Base-by-base conservation (phyloP, 2,113 vertebrate genomes). In the Psettodes erumei region DNA sequence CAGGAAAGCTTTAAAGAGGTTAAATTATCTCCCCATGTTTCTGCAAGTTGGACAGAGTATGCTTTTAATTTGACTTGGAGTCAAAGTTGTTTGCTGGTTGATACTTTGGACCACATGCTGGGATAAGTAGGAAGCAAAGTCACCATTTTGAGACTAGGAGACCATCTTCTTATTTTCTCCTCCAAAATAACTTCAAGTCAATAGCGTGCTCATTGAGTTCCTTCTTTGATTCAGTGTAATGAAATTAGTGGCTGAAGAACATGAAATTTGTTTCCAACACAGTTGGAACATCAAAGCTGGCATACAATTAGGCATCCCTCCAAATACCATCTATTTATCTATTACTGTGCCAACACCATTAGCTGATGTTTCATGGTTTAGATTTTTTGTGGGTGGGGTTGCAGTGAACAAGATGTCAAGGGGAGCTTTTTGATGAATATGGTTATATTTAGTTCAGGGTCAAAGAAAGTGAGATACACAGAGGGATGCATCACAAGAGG, bases 241-340 rank as follows among this genome's bases (percentile, higher is more conserved):
- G 25, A 56, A 83, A 88, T 81, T 18, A 75, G 71, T 69, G 69
- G 32, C 47, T 68, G 64, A 32, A 78, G 71, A 77, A 63, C 66
- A 54, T 53, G 55, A 71, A 30, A 60, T 62, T 33, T 76, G 42
- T 65, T 50, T 72, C 53, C 50, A 25, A 19, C 55, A 60, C 30
- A 75, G 66, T 47, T 68, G 23, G 15, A 67, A 68, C 77, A 74
- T 86, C 84, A 86, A 86, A 86, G 71, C 81, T 60, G 71, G 47
- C 11, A 37, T 50, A 71, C 54, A 74, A 76, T 82, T 84, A 77
- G 77, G 63, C 71, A n/a, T 48, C 40, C 61, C 63, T 74, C 81
- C 71, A 82, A 82, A 71, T 63, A 73, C 55, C 54, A 56, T 79
- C 66, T 53, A 30, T 74, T 77, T 70, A 79, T 78, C 74, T 67